Conservation (phyloP, 2,797 vertebrate genomes). For the Austrolebias charrua region DNA sequence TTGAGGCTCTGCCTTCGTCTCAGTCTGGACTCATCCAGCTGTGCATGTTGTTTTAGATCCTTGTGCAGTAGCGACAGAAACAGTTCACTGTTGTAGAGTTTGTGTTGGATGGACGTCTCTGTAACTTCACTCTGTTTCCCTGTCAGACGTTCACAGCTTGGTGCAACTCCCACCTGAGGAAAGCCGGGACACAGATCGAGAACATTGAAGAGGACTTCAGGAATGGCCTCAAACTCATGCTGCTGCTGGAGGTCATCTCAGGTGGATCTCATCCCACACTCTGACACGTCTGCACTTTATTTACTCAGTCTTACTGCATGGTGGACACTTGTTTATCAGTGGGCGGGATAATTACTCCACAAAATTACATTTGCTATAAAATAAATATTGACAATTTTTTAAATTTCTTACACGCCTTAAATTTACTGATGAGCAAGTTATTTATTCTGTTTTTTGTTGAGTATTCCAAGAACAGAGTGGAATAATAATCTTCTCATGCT, state of each 20-base stretch:
- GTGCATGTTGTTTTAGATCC: conserved; percentile 6
- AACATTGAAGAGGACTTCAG: conserved; percentile 92
- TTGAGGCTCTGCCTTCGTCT: background rate
- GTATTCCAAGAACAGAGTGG: too few relatives aligned
- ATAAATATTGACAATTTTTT: too few relatives aligned
- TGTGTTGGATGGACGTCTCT: background rate
- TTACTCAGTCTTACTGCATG: background rate
- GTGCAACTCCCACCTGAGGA: conserved; percentile 93
- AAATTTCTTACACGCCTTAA: too few relatives aligned
- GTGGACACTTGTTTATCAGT: background rate
- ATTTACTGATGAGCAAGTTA: too few relatives aligned
- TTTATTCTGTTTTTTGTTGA: too few relatives aligned
- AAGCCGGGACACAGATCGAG: conserved; percentile 91
- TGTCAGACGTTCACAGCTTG: conserved; percentile 89
- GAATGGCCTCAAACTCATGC: conserved; percentile 92
- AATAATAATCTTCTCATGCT: too few relatives aligned
- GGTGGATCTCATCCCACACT: conserved; percentile 60
- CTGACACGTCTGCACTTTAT: too few relatives aligned
- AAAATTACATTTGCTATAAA: too few relatives aligned
- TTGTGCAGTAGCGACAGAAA: background rate
- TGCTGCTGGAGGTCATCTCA: conserved; percentile 92
- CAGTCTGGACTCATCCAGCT: background rate
- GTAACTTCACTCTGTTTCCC: background rate
- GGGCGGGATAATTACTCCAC: too few relatives aligned
- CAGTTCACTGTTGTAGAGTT: too few relatives aligned